Conservation (phyloP, 2,797 vertebrate species). For the Crenuchus spilurus region DNA sequence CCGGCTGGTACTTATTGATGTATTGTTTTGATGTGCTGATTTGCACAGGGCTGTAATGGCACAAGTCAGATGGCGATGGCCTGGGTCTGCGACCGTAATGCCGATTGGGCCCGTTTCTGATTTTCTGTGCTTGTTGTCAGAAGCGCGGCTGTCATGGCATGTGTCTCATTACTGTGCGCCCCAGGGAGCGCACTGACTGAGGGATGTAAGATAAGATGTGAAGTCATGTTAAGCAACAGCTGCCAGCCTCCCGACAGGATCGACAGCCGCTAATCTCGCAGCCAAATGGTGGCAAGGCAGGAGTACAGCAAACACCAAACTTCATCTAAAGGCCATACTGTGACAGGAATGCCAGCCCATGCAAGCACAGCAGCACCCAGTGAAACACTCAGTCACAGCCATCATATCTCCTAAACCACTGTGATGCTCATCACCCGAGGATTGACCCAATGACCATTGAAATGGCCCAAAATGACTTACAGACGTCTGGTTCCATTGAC, state of each 20-base stretch:
- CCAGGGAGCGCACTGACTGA: conserved; percentile 44
- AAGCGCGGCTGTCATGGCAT: conserved; percentile 53
- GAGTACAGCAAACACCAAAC: conserved; percentile 28
- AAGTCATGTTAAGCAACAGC: conserved; percentile 60
- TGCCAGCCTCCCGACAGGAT: conserved; percentile 46
- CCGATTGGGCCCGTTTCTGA: conserved; percentile 27
- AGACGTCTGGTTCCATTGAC: too few relatives aligned
- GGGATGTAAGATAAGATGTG: conserved; percentile 55
- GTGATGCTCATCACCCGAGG: too few relatives aligned
- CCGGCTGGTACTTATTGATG: too few relatives aligned
- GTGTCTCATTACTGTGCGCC: conserved; percentile 50
- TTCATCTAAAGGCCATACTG: conserved; percentile 32
- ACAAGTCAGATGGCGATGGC: conserved; percentile 16
- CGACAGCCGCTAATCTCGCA: conserved; percentile 41
- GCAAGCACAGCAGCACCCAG: conserved; percentile 13
- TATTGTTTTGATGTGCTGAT: background rate
- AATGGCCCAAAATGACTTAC: too few relatives aligned
- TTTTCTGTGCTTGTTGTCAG: conserved; percentile 44
- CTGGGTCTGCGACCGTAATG: background rate
- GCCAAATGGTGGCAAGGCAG: conserved; percentile 45
- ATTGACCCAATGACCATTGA: too few relatives aligned
- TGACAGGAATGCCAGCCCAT: background rate
- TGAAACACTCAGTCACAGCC: too few relatives aligned
- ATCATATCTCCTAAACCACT: too few relatives aligned
- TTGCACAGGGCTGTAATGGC: background rate